Base-by-base conservation (phyloP, 2,113 vertebrate species). In the Abramis brama region DNA sequence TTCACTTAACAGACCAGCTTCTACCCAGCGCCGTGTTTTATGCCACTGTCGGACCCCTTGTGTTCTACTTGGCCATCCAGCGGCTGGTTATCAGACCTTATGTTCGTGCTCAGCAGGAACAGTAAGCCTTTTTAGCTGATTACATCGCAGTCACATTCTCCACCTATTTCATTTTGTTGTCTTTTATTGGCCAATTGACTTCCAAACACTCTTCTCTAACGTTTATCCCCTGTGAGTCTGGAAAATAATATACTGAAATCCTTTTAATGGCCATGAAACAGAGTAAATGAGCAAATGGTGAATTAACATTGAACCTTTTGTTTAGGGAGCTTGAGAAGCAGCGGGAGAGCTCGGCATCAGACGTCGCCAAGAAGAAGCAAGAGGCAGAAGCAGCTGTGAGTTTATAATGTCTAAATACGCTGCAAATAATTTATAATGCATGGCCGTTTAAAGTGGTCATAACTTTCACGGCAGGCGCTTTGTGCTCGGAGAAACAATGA, bases 1-100 rank as follows among this genome's bases (percentile, higher is more conserved):
- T 99, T 79, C 97, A 99, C 88, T 89, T 99, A 92, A 99, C 98
- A n/a, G 98, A 99, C 88, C 97, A 99, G 92, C 96, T 99, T 36
- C 95, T 99, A 75, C 98, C 98, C 79, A 99, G 98, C 0, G 97
- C 97, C 0, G 94, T 99, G 11, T 99, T 99, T 95, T 99, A 99
- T 0, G 98, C 98, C 94, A 99, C 98, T 0, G 96, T 97, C 25
- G 98, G 97, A 91, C 98, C 98, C 2, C 94, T 99, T 0, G 95
- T 98, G 68, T 88, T 96, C 93, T 99, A 98, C 93, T 95, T 99
- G 0, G 97, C 97, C 86, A 96, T 99, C 91, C 97, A 98, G 86
- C 94, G 95, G 52, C 96, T 99, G 5, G 85, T 99, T 93, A 99
- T 99, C 93, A 96, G 94, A 90, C 98, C 98, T 2, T 99, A 99